Conservation (phyloP, 2,113 vertebrate species). For the Merops nubicus region DNA sequence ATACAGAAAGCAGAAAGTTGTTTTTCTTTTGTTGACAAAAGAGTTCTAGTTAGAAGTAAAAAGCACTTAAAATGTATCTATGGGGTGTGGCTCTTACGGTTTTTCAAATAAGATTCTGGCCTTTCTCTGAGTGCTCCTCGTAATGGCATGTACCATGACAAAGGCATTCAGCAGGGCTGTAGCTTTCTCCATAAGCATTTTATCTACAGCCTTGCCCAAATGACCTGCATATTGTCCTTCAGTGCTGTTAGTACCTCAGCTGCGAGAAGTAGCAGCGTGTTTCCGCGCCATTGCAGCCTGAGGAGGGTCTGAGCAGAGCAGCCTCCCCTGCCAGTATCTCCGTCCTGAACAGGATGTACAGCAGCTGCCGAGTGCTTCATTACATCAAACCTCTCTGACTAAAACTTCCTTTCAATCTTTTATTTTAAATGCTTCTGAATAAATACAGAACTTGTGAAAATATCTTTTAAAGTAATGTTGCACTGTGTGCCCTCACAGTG, state of each 20-base stretch:
- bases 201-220: neutral
- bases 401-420: rapidly evolving
- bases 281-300: neutral
- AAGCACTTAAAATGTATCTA: neutral
- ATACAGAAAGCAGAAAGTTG: neutral
- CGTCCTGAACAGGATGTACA: rapidly evolving
- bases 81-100: neutral
- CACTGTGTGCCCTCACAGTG: neutral
- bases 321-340: rapidly evolving
- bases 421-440: neutral
- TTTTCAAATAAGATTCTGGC: neutral
- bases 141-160: neutral
- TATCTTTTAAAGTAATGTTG: neutral
- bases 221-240: neutral
- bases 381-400: neutral
- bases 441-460: neutral
- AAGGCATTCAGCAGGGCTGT: rapidly evolving
- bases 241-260: neutral
- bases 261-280: rapidly evolving
- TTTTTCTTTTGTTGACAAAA: neutral
- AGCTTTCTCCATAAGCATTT: neutral
- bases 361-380: rapidly evolving
- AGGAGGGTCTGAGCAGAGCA: neutral
- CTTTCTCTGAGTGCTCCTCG: neutral
- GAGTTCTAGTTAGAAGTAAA: neutral